A percentile compares a stretch with the other conserved stretches of the same genome.
These are phyloP conservation scores for Artemisiospiza belli DNA, from an alignment of 2,113 vertebrate genomes.

Conservation along the genomic window DNA sequence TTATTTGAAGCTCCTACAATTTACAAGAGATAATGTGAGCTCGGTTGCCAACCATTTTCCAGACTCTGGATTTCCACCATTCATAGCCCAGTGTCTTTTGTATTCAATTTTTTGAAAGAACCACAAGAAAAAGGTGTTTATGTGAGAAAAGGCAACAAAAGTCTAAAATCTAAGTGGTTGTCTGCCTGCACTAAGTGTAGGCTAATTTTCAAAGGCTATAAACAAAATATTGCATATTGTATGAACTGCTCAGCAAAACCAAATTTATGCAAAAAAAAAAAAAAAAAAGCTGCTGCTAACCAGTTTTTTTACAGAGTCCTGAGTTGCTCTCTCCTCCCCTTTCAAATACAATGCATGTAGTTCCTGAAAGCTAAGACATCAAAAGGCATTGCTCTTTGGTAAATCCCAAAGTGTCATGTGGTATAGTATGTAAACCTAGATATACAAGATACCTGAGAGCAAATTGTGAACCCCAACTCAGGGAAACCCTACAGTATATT, in stretches of 20 bases:
- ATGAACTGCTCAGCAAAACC: background rate
- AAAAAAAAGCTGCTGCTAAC: background rate
- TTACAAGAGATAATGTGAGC: background rate
- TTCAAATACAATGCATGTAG: background rate
- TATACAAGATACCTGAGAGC: background rate
- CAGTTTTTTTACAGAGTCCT: background rate
- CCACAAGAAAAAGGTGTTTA: background rate
- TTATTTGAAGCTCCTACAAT: background rate
- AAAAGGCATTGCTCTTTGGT: background rate
- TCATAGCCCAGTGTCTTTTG: background rate
- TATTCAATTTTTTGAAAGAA: background rate
- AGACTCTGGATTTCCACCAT: background rate
- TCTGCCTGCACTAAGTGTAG: background rate
- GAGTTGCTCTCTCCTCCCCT: background rate
- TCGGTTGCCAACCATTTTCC: background rate
- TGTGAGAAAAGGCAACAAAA: background rate
- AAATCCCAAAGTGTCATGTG: background rate
- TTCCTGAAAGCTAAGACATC: background rate
- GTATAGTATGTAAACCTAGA: background rate
- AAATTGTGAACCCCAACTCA: background rate
- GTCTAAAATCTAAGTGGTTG: background rate
- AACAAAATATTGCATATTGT: background rate
- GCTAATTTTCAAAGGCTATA: conserved; percentile 1
- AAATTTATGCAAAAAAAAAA: background rate
- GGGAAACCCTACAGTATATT: background rate